These are phyloP conservation scores for Sinelater perroti DNA, from an alignment of 2,888 invertebrate genomes.

Conservation along the genomic window DNA sequence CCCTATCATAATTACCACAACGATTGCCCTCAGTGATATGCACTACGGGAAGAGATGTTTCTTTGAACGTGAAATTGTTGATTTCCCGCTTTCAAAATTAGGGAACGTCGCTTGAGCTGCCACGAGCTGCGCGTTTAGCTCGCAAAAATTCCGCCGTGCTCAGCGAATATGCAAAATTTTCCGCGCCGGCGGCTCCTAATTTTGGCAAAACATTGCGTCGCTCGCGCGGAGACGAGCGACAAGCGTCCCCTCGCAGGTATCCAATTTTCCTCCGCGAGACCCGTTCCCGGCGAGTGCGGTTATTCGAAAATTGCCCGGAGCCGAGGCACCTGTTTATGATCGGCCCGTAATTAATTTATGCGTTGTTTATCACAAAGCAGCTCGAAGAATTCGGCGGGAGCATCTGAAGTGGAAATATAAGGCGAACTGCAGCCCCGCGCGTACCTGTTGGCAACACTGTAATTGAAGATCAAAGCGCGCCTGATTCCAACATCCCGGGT, in stretches of 20 bases:
- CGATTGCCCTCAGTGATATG: too few relatives aligned
- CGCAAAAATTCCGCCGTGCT: too few relatives aligned
- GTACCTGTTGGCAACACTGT: conserved; percentile 38
- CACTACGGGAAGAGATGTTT: too few relatives aligned
- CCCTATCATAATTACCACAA: too few relatives aligned
- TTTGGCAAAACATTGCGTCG: not conserved
- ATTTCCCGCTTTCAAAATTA: too few relatives aligned
- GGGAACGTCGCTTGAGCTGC: too few relatives aligned
- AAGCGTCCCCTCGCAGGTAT: conserved; percentile 4
- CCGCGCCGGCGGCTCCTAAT: too few relatives aligned
- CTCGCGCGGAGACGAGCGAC: not conserved
- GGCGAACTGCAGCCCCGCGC: conserved; percentile 27
- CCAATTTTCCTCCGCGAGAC: conserved; percentile 17
- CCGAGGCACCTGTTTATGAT: conserved; percentile 37
- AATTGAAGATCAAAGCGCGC: conserved; percentile 39
- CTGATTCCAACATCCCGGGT: conserved; percentile 29
- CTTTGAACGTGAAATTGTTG: too few relatives aligned
- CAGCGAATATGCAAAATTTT: too few relatives aligned
- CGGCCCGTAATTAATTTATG: conserved; percentile 38
- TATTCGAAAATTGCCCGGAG: conserved; percentile 29
- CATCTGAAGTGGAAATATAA: conserved; percentile 31
- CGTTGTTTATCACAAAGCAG: conserved; percentile 40
- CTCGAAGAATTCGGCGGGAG: conserved; percentile 31
- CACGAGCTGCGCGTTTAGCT: too few relatives aligned
- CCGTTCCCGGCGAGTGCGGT: conserved; percentile 6